phyloP scores from a whole-genome alignment of 2,113 vertebrate genomes.

The Puntigrus tetrazona region DNA sequence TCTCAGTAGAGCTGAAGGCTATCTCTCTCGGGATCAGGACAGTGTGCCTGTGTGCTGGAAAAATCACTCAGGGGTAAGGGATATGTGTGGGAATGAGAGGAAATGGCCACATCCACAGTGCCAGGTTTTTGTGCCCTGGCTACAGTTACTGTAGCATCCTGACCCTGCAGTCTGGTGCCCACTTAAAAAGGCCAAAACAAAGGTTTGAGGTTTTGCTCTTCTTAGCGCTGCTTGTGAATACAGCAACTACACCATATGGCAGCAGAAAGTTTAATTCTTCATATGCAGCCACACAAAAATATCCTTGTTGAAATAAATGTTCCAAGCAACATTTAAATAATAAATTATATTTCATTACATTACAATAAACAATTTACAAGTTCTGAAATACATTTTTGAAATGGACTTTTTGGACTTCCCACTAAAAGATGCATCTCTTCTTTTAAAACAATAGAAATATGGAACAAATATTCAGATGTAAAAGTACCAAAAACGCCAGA shows the following conservation, averaged over 20 bases:
- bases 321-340: not conserved
- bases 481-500: constrained; percentile 49
- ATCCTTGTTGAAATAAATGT: not conserved
- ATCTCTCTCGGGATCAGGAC: constrained; percentile 36
- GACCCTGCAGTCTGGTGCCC: not conserved
- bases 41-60: constrained; percentile 14
- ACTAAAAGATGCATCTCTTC: not conserved
- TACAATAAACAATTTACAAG: not conserved
- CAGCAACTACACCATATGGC: not conserved
- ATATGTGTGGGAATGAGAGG: not conserved
- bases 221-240: not conserved
- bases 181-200: not conserved
- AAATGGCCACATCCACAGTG: not conserved
- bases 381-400: not conserved
- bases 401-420: too few relatives aligned
- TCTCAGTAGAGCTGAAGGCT: constrained; percentile 22
- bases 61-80: constrained; percentile 52
- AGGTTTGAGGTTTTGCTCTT: not conserved
- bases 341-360: not conserved
- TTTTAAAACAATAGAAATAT: not conserved
- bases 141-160: not conserved
- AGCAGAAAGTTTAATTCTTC: not conserved
- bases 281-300: not conserved
- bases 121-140: not conserved
- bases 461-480: not conserved